Evolutionary conservation across 2,888 invertebrate genomes (phyloP).

Genomic region (Drosophila demipolita): DNA sequence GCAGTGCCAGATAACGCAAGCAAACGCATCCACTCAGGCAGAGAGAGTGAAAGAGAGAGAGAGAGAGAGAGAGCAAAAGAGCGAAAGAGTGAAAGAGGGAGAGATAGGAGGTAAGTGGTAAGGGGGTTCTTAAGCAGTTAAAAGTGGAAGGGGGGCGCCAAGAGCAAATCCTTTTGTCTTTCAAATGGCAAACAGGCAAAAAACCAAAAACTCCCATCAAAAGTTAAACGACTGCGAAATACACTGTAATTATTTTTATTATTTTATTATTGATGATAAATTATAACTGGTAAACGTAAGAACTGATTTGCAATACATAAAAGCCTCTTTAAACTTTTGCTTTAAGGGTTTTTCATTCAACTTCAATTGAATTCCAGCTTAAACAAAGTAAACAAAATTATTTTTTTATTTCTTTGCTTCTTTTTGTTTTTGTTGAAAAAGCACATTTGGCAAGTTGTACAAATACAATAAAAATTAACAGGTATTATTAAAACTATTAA

Average conservation of each 20-base stretch:
- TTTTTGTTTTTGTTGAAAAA: not conserved
- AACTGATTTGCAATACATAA: too few relatives aligned
- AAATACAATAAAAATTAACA: not conserved
- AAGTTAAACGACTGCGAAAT: not conserved
- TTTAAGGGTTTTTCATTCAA: not conserved
- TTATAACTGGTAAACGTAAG: too few relatives aligned
- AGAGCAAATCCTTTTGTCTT: constrained; percentile 78
- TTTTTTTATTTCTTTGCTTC: not conserved
- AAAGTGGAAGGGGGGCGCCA: constrained; percentile 22
- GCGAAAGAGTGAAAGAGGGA: constrained; percentile 23
- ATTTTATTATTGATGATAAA: too few relatives aligned
- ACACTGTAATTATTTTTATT: not conserved
- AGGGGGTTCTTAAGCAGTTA: constrained; percentile 2
- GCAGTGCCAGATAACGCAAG: constrained; percentile 61
- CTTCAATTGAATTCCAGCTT: not conserved
- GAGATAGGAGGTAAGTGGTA: too few relatives aligned
- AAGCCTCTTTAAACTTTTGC: not conserved
- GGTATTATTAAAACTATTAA: not conserved
- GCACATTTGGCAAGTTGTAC: not conserved
- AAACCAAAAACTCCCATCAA: not conserved
- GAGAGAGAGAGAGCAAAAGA: constrained; percentile 20
- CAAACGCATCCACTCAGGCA: constrained; percentile 8
- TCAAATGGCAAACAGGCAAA: constrained; percentile 50
- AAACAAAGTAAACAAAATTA: not conserved
- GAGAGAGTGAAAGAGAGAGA: constrained; percentile 40